Conservation (phyloP, 2,888 invertebrate species). For the Lypha dubia region DNA sequence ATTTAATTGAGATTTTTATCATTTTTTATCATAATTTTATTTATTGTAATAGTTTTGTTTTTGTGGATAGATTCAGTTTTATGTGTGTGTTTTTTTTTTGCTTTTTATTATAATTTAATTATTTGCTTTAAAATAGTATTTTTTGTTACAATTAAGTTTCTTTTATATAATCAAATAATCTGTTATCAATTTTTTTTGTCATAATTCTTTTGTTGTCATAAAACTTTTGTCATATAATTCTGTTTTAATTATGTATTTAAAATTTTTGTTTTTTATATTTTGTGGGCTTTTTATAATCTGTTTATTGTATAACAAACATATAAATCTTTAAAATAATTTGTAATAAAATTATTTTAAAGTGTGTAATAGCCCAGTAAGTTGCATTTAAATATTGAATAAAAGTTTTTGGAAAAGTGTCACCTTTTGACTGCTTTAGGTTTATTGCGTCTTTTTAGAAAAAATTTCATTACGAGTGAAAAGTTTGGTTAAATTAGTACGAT, state of each 20-base stretch:
- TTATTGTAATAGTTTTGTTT: constrained; percentile 26
- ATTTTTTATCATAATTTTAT: constrained; percentile 43
- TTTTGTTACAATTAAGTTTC: constrained; percentile 43
- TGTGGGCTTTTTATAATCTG: neutral
- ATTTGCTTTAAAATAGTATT: constrained; percentile 25
- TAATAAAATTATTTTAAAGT: neutral
- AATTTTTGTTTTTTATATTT: neutral
- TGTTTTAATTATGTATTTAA: constrained; percentile 1
- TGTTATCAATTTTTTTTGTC: constrained; percentile 14
- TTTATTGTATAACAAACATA: neutral
- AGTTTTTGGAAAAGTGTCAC: neutral
- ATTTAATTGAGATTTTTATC: constrained; percentile 62
- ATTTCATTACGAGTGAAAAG: no score
- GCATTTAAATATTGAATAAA: constrained; percentile 2
- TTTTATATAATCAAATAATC: constrained; percentile 32
- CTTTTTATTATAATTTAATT: constrained; percentile 16
- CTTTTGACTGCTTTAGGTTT: neutral
- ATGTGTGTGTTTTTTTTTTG: constrained; percentile 5
- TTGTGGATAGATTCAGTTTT: constrained; percentile 25
- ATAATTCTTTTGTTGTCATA: constrained; percentile 13
- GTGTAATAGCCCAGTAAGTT: constrained; percentile 1
- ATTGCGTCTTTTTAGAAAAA: neutral
- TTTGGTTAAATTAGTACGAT: neutral
- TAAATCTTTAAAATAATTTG: neutral
- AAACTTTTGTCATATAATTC: constrained; percentile 19